phyloP scores from a whole-genome alignment of 2,113 vertebrate species.

The Bucco capensis region DNA sequence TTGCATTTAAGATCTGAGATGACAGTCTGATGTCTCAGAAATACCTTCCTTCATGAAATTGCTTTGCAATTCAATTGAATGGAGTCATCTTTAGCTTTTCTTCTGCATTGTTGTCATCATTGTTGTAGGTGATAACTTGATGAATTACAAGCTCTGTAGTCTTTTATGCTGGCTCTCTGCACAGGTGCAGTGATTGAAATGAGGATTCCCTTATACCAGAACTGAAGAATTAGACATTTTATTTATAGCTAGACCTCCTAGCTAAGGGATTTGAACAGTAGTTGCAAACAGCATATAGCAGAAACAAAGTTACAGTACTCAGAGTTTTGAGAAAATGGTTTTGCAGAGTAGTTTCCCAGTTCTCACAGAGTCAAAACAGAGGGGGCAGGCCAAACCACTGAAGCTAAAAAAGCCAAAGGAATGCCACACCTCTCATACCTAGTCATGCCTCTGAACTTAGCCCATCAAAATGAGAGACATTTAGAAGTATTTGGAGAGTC shows the following conservation, averaged over 20 bases:
- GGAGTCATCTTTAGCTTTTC: neutral
- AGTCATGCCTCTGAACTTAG: neutral
- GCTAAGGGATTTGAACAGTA: neutral
- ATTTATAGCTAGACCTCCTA: neutral
- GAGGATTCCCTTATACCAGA: neutral
- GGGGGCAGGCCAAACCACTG: neutral
- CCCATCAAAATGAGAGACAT: neutral
- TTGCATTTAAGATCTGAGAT: neutral
- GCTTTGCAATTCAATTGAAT: slow-evolving; percentile 12
- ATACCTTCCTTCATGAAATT: neutral
- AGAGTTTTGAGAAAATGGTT: neutral
- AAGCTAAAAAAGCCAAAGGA: neutral
- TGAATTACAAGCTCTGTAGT: slow-evolving; percentile 9
- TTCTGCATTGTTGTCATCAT: neutral
- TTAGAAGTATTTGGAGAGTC: neutral
- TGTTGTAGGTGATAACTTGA: neutral
- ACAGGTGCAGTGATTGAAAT: neutral
- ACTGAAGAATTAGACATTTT: neutral
- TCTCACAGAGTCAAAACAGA: neutral
- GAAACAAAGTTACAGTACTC: neutral
- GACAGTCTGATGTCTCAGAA: neutral
- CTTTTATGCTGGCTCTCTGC: neutral
- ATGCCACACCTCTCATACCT: neutral
- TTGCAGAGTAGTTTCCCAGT: neutral
- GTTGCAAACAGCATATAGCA: neutral